These are phyloP conservation scores for Drosophila aff. DNA, from an alignment of 1,140 invertebrate genomes.

Conservation along the genomic window DNA sequence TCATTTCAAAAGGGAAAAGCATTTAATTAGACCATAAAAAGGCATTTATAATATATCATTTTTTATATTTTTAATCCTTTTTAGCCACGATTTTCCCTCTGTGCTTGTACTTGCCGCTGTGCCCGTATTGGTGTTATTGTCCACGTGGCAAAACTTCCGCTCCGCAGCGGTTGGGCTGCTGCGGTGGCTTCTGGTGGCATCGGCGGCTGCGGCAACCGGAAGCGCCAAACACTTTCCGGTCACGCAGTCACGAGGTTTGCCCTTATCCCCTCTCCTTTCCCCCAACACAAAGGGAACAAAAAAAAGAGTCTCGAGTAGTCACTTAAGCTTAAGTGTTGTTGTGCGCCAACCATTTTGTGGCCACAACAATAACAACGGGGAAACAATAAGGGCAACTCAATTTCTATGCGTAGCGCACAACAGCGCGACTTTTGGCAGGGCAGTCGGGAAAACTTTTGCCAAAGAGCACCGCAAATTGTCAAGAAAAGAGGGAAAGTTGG, in stretches of 20 bases:
- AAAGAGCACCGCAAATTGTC: constrained; percentile 46
- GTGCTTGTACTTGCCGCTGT: constrained; percentile 8
- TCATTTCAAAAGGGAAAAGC: background rate
- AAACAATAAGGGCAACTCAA: constrained; percentile 67
- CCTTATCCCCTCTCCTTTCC: constrained; percentile 2
- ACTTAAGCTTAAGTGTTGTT: constrained; percentile 80
- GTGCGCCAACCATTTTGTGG: constrained; percentile 78
- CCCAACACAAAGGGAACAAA: background rate
- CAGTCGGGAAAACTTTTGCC: constrained; percentile 24
- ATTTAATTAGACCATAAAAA: background rate
- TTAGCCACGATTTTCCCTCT: background rate
- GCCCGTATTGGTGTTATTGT: constrained; percentile 50
- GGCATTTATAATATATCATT: background rate
- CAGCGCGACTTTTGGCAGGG: constrained; percentile 47
- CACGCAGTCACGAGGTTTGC: constrained; percentile 63
- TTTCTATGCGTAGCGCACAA: constrained; percentile 73
- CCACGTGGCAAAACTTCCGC: constrained; percentile 65
- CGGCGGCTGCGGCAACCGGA: constrained; percentile 69
- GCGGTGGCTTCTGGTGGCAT: constrained; percentile 29
- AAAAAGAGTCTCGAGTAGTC: constrained; percentile 71
- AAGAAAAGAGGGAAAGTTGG: constrained; percentile 33
- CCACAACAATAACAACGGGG: constrained; percentile 61
- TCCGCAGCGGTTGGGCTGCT: constrained; percentile 38
- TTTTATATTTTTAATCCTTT: background rate
- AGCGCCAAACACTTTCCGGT: constrained; percentile 79